Percentiles rank a stretch among this genome's conserved stretches.
Conservation (phyloP, 2,888 invertebrate species). For the Spilosoma lubricipeda region DNA sequence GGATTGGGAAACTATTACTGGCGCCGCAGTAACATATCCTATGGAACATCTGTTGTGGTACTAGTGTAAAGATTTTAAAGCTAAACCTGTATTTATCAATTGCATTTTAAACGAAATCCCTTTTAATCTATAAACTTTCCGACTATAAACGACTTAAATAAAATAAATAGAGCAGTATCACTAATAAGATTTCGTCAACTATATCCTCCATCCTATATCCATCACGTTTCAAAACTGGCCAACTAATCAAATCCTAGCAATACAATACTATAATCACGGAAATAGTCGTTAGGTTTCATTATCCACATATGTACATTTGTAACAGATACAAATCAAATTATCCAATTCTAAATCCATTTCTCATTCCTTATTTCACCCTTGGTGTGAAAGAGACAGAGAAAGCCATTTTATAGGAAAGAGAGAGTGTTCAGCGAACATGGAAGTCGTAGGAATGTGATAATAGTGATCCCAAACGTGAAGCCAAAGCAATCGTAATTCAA, state of each 20-base stretch:
- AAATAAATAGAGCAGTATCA: conserved; percentile 20
- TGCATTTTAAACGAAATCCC: neutral
- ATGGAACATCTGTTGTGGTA: neutral
- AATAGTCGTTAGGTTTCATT: conserved; percentile 43
- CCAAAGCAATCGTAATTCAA: conserved; percentile 49
- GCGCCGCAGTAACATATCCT: neutral
- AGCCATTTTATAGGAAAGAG: conserved; percentile 20
- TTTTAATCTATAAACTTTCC: conserved; percentile 2
- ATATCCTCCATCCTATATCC: conserved; percentile 25
- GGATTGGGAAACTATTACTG: neutral
- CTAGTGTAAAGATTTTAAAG: neutral
- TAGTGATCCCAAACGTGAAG: conserved; percentile 41
- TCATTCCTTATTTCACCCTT: conserved; percentile 13
- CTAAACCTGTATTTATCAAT: neutral
- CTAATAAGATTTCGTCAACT: conserved; percentile 32
- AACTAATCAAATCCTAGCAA: conserved; percentile 29
- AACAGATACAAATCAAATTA: conserved; percentile 52
- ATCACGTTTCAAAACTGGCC: conserved; percentile 28
- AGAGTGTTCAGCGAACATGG: conserved; percentile 23
- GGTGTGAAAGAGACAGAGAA: conserved; percentile 26
- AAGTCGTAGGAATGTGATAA: conserved; percentile 47
- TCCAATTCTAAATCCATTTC: conserved; percentile 41
- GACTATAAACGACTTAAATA: neutral
- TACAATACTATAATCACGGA: conserved; percentile 19
- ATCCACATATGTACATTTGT: conserved; percentile 36